Evolutionary conservation across 2,888 invertebrate species (phyloP), one percentile per base, ranked within the genome.

Genomic region (Hirtodrosophila alboralis): DNA sequence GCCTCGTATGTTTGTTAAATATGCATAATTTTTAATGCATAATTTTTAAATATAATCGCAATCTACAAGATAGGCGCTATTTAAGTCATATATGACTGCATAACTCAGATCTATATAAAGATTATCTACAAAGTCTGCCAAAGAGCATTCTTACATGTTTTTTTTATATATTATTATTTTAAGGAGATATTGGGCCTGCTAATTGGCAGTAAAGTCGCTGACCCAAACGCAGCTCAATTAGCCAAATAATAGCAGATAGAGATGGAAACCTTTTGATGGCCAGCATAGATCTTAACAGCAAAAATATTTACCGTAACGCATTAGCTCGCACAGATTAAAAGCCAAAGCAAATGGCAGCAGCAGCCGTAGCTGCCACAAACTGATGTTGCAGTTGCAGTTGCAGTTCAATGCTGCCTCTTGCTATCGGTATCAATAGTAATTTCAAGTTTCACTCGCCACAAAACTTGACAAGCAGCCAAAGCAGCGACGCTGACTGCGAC

Each of bases 391-490:
- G 62, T 33, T 63, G 68, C 60, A 49, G 71, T 71, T 71, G 77
- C 84, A 57, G 62, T 64, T 63, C 18, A 23, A 23, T 18, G 18
- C 23, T 69, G n/a, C n/a, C n/a, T n/a, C n/a, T n/a, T n/a, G 60
- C 80, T 85, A 79, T 84, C 86, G 76, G 86, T 86, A 86, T 80
- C 79, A 86, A 86, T 84, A 80, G 86, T 76, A 81, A 86, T 84
- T 86, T 84, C 64, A 71, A 78, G 75, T 75, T 75, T 75, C 75
- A 75, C 67, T 78, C 60, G 63, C 61, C 57, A 60, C 66, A 58
- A 71, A 63, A 67, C 73, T 76, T 68, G 74, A 73, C 77, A 75
- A 58, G 72, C 66, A 45, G 57, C 23, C 41, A 43, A 12, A 7
- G 27, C 36, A 37, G 18, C 21, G 27, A 12, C n/a, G n/a, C n/a